A percentile compares a stretch with the other conserved stretches of the same genome.
These are phyloP conservation scores for Andrena dorsata DNA, from an alignment of 2,888 invertebrate genomes.

Conservation along the genomic window DNA sequence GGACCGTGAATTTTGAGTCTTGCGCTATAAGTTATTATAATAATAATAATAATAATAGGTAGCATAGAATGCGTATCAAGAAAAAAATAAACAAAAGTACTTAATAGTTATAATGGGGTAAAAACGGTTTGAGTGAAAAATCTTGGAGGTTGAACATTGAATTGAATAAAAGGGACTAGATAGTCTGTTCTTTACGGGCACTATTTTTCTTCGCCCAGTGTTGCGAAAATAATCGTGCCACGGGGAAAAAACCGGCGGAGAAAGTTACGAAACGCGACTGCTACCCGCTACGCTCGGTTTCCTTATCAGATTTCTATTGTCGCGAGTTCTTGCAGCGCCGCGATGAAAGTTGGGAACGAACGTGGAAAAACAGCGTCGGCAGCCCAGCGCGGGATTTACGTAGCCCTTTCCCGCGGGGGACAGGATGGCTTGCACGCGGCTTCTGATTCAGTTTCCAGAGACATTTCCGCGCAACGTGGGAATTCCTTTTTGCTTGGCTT, in stretches of 20 bases:
- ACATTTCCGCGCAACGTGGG: conserved; percentile 13
- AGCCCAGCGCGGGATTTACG: conserved; percentile 2
- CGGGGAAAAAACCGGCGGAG: not conserved
- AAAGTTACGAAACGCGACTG: not conserved
- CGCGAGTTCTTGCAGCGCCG: not conserved
- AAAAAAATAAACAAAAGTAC: too few relatives aligned
- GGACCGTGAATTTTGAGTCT: too few relatives aligned
- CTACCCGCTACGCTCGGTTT: not conserved
- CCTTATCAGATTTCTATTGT: conserved; percentile 17
- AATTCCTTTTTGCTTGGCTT: conserved; percentile 4
- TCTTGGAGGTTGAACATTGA: not conserved
- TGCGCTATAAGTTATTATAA: too few relatives aligned
- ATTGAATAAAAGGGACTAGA: not conserved
- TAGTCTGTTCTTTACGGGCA: not conserved
- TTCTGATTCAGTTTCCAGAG: conserved; percentile 7
- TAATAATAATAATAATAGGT: too few relatives aligned
- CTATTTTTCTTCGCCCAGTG: not conserved
- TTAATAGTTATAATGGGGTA: too few relatives aligned
- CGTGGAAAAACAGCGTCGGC: not conserved
- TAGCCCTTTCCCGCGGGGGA: not conserved
- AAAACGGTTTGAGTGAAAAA: not conserved
- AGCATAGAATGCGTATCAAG: too few relatives aligned
- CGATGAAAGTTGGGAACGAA: conserved; percentile 1
- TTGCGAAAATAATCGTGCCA: not conserved
- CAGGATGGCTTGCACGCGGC: not conserved